phyloP scores from a whole-genome alignment of 2,113 vertebrate genomes.

The Siphamia tubifer region DNA sequence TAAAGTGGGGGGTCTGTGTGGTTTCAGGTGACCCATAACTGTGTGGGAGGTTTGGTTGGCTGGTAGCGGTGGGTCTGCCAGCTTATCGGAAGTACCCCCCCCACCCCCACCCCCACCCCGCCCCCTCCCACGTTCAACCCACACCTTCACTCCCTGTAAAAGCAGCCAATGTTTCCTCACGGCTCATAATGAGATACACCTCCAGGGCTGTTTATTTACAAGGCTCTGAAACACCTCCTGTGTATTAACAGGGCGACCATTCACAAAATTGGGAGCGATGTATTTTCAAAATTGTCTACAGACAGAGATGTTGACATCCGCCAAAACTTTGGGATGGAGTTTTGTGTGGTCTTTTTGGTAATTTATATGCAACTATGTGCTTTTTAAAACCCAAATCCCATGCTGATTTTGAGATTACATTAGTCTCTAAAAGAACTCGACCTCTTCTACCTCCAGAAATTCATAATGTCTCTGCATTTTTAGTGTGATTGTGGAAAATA shows the following conservation, averaged over 20 bases:
- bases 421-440: too few species aligned
- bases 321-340: not conserved
- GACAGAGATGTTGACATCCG: slow-evolving; percentile 17
- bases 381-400: not conserved
- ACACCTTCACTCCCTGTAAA: slow-evolving; percentile 49
- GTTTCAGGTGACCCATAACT: slow-evolving; percentile 61
- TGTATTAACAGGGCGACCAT: slow-evolving; percentile 48
- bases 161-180: slow-evolving; percentile 52
- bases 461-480: too few species aligned
- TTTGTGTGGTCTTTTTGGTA: not conserved
- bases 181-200: slow-evolving; percentile 63
- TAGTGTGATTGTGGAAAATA: not conserved
- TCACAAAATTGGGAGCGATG: slow-evolving; percentile 31
- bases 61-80: slow-evolving; percentile 46
- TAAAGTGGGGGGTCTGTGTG: slow-evolving; percentile 47
- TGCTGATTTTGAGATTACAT: not conserved
- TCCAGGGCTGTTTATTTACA: slow-evolving; percentile 60
- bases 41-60: slow-evolving; percentile 67
- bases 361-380: not conserved
- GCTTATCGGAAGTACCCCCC: slow-evolving; percentile 61
- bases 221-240: slow-evolving; percentile 53
- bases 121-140: too few species aligned
- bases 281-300: slow-evolving; percentile 29
- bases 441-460: too few species aligned
- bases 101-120: too few species aligned